A percentile compares a stretch with the other conserved stretches of the same genome.
These are phyloP conservation scores for Antrozous pallidus DNA, from an alignment of 2,797 vertebrate species.

Conservation along the genomic window DNA sequence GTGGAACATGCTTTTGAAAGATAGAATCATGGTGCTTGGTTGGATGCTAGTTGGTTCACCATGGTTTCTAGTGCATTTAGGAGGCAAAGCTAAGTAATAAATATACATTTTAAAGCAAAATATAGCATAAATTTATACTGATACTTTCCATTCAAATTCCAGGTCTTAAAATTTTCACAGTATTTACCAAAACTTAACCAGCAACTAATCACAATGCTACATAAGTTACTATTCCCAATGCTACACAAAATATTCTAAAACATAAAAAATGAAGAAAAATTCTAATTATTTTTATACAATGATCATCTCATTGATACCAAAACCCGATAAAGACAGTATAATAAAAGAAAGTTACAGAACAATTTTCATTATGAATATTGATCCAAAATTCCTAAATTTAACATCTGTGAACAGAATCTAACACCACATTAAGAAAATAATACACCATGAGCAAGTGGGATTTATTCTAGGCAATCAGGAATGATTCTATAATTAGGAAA, in stretches of 20 bases:
- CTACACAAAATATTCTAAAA: conserved; percentile 28
- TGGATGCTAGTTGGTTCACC: not conserved
- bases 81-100: not conserved
- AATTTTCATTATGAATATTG: conserved; percentile 10
- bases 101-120: conserved; percentile 12
- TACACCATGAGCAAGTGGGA: not conserved
- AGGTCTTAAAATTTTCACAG: conserved; percentile 13
- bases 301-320: not conserved
- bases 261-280: not conserved
- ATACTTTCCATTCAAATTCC: conserved; percentile 20
- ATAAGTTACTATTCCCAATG: not conserved
- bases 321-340: not conserved
- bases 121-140: not conserved
- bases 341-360: not conserved
- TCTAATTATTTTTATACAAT: conserved; percentile 12
- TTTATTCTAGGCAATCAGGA: not conserved
- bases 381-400: conserved; percentile 11
- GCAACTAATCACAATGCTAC: not conserved
- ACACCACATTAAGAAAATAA: conserved; percentile 35
- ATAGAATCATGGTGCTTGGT: not conserved
- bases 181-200: conserved; percentile 15
- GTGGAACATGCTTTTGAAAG: conserved; percentile 1
- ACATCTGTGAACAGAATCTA: not conserved
- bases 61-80: not conserved
- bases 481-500: conserved; percentile 6